Percentiles rank a stretch among this genome's conserved stretches.
These are phyloP conservation scores for Synanthedon vespiformis DNA, from an alignment of 2,888 invertebrate genomes.

Conservation along the genomic window DNA sequence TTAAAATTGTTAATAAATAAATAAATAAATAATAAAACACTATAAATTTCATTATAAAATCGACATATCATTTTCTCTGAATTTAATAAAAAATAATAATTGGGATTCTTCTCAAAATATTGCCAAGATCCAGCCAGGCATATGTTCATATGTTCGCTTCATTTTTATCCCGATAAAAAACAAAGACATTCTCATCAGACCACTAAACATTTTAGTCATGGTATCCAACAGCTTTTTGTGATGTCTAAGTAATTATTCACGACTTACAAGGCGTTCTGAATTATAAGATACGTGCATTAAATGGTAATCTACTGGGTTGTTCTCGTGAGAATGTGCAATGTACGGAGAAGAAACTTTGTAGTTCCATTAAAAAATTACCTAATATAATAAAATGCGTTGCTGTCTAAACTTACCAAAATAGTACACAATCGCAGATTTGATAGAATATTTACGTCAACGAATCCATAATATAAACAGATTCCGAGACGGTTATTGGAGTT, in stretches of 20 bases:
- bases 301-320: slow-evolving; percentile 24
- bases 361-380: no score
- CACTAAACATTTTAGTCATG: slow-evolving; percentile 26
- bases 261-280: slow-evolving; percentile 48
- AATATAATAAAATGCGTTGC: background rate
- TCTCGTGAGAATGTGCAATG: slow-evolving; percentile 28
- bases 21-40: no score
- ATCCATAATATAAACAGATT: slow-evolving; percentile 16
- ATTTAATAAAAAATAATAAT: no score
- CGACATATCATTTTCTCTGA: no score
- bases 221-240: slow-evolving; percentile 51
- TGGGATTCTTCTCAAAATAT: no score
- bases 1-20: no score
- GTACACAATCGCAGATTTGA: background rate
- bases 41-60: no score
- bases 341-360: no score
- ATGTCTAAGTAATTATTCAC: slow-evolving; percentile 48
- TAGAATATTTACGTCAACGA: slow-evolving; percentile 8
- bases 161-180: slow-evolving; percentile 36
- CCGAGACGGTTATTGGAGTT: slow-evolving; percentile 20
- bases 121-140: no score
- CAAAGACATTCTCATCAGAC: slow-evolving; percentile 19
- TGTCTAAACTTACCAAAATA: background rate
- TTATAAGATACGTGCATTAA: slow-evolving; percentile 22
- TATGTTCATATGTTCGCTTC: background rate